Percentiles rank a stretch among this genome's conserved stretches.
phyloP scores from a whole-genome alignment of 2,113 vertebrate genomes.

The Anas platyrhynchos region DNA sequence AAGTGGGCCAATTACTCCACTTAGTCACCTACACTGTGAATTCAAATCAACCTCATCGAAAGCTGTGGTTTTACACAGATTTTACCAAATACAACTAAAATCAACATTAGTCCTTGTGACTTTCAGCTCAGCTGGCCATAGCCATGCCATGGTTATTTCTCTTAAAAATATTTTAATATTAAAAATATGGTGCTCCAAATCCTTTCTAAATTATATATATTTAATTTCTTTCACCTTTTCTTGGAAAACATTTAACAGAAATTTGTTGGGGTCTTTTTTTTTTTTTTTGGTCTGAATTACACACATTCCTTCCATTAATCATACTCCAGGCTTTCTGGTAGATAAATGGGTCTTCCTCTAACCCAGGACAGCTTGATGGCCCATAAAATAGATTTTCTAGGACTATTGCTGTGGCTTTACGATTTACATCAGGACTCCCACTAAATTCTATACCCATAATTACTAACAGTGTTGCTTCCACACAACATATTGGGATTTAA shows the following conservation, averaged over 20 bases:
- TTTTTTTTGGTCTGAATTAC: not conserved
- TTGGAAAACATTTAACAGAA: not conserved
- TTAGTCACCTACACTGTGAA: constrained; percentile 38
- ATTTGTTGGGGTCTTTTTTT: not conserved
- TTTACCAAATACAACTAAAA: not conserved
- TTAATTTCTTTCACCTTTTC: not conserved
- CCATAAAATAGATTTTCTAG: constrained; percentile 40
- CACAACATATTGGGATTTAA: not conserved
- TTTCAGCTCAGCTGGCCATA: not conserved
- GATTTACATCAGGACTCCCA: not conserved
- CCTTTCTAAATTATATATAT: not conserved
- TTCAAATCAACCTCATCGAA: constrained; percentile 3
- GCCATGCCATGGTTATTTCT: not conserved
- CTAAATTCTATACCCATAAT: not conserved
- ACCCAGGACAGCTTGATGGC: constrained; percentile 8
- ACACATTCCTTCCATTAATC: constrained; percentile 23
- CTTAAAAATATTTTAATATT: not conserved
- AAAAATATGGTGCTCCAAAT: not conserved
- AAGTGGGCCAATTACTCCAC: not conserved
- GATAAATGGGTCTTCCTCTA: constrained; percentile 13
- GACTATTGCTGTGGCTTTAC: not conserved
- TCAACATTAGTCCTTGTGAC: too few relatives aligned
- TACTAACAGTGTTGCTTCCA: not conserved
- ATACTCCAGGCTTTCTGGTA: not conserved
- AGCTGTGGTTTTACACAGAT: not conserved